Evolutionary conservation across 1,140 invertebrate species (phyloP).

Genomic region (Lucilia sericata): DNA sequence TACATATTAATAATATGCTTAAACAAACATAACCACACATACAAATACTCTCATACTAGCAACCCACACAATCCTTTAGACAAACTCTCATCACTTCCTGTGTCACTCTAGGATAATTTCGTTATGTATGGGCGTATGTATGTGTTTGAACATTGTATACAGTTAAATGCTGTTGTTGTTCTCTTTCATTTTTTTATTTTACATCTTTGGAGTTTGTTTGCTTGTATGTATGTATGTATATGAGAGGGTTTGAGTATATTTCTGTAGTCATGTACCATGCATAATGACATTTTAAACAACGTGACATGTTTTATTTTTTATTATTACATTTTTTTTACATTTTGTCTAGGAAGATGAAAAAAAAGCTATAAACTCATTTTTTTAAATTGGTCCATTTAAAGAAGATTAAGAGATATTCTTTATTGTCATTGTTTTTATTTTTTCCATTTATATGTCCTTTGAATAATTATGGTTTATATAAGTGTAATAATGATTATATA

Average conservation of each 20-base stretch:
- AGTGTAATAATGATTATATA: no score
- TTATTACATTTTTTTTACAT: background rate
- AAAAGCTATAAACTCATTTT: background rate
- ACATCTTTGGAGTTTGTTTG: background rate
- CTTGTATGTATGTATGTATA: background rate
- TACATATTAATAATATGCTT: conserved; percentile 20
- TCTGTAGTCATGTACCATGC: background rate
- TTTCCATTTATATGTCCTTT: no score
- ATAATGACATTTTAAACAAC: conserved; percentile 23
- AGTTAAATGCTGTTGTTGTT: background rate
- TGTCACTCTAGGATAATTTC: background rate
- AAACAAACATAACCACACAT: background rate
- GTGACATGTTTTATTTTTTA: conserved; percentile 22
- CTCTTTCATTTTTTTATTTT: background rate
- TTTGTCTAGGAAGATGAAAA: background rate
- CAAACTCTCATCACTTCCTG: background rate
- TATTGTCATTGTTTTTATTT: background rate
- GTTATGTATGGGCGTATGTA: background rate
- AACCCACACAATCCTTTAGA: background rate
- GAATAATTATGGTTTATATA: no score
- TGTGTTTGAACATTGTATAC: background rate
- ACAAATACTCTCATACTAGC: background rate
- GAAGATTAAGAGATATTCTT: background rate
- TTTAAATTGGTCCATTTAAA: conserved; percentile 16
- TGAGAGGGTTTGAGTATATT: background rate